These are phyloP conservation scores for Sialia sialis DNA, from an alignment of 2,113 vertebrate species.

Conservation along the genomic window DNA sequence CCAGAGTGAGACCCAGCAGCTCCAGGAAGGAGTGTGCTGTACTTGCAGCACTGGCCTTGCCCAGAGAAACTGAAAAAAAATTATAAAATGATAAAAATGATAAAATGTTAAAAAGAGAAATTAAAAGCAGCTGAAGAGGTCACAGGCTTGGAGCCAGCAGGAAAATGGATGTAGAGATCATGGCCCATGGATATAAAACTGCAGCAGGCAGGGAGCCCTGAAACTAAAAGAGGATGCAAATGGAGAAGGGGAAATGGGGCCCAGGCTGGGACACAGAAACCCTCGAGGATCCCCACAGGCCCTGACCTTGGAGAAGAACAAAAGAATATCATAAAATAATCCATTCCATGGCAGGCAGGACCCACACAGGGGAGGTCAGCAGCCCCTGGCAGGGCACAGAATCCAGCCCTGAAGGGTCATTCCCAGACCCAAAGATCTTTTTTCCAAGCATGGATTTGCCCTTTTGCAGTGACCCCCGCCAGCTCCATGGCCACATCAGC, in stretches of 20 bases:
- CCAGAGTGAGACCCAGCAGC: neutral
- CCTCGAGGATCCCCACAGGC: rapidly evolving
- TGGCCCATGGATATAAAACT: rapidly evolving
- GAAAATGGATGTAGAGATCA: neutral
- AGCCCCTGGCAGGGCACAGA: neutral
- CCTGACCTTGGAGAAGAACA: neutral
- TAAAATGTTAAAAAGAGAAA: too few relatives aligned
- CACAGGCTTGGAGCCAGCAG: rapidly evolving
- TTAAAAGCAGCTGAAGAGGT: neutral
- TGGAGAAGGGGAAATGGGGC: neutral
- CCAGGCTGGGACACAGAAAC: neutral
- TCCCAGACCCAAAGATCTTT: neutral
- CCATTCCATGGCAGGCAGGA: rapidly evolving
- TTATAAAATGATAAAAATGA: too few relatives aligned
- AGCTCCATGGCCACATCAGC: rapidly evolving
- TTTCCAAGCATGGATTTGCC: neutral
- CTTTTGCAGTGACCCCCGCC: neutral
- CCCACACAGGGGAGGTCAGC: rapidly evolving
- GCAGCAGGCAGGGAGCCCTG: neutral
- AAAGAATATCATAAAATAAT: neutral
- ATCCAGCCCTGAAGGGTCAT: neutral
- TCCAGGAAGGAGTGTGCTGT: neutral
- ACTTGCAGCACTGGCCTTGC: rapidly evolving
- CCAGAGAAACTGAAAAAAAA: too few relatives aligned
- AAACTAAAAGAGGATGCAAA: neutral